Percentiles rank a stretch among this genome's conserved stretches.
Evolutionary conservation across 2,888 invertebrate species (phyloP).

Genomic region (Diplolepis rosae): DNA sequence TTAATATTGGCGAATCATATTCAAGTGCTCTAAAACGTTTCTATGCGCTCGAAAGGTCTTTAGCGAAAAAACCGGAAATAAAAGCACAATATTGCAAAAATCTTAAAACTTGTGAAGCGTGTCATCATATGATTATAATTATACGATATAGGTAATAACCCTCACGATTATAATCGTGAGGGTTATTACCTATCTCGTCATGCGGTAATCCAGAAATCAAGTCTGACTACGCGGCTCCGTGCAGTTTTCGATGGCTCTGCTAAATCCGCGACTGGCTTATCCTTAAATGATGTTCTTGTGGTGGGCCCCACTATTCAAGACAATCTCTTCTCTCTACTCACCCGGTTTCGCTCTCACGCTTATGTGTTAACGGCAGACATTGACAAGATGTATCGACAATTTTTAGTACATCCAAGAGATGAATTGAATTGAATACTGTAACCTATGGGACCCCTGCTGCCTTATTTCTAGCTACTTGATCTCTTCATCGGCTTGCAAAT

Average conservation of each 20-base stretch:
- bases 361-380: conserved; percentile 35
- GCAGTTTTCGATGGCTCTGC: conserved; percentile 28
- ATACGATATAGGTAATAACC: too few species aligned
- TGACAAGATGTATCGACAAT: conserved; percentile 43
- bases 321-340: neutral
- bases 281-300: neutral
- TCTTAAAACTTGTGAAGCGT: neutral
- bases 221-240: neutral
- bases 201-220: neutral
- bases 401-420: conserved; percentile 32
- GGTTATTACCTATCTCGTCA: conserved; percentile 21
- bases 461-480: conserved; percentile 52
- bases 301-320: conserved; percentile 24
- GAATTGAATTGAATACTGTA: conserved; percentile 31
- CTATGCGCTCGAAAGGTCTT: conserved; percentile 24
- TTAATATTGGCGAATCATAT: conserved; percentile 41
- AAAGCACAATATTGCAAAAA: neutral
- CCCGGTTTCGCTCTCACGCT: conserved; percentile 27
- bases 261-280: neutral
- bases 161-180: neutral
- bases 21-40: conserved; percentile 36
- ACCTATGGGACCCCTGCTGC: conserved; percentile 43
- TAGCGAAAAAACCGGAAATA: neutral
- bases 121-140: conserved; percentile 14
- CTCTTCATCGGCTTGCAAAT: conserved; percentile 48